Base-by-base conservation (phyloP, 2,113 vertebrate species). In the Protomyctophum bolini region DNA sequence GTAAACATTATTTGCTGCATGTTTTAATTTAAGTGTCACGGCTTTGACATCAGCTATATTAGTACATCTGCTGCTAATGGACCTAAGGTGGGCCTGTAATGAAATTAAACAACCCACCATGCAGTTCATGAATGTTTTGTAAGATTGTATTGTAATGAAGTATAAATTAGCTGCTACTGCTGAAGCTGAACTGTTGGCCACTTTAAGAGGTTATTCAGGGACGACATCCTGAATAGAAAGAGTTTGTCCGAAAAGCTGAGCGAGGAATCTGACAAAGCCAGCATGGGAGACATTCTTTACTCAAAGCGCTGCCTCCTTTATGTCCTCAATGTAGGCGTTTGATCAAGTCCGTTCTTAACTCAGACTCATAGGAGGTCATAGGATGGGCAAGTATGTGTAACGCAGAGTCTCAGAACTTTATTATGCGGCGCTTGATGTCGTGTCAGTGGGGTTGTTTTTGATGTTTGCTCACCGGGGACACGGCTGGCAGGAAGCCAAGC, bases 391-490 rank as follows among this genome's bases (percentile, higher is more conserved):
- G 73, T 29, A n/a, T 58, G 29, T 29, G 60, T 66, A 58, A 71
- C 58, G 8, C 48, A 46, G 10, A 56, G 14, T 76, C 73, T 41
- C 8, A 55, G 1, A 75, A 55, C 10, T 59, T 71, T 50, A 55
- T 45, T 55, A 41, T 52, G 56, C 50, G 54, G 66, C 2, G 50
- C 66, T 57, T 64, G 73, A 72, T 59, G 10, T 60, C 76, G 65
- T 47, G 29, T 79, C 47, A 11, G 49, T 50, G 55, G 65, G 70
- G 61, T 78, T 73, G 69, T 85, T 82, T 71, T 70, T 41, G 70
- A 80, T 72, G 57, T 66, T 59, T 60, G 33, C 62, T 73, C 76
- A 58, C 73, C 81, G 60, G 29, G 59, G 52, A 61, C 66, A 47
- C 33, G 33, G 58, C 55, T 11, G 49, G 48, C n/a, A 15, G 52